Conservation (phyloP, 2,888 invertebrate species). For the Venusia cambrica region DNA sequence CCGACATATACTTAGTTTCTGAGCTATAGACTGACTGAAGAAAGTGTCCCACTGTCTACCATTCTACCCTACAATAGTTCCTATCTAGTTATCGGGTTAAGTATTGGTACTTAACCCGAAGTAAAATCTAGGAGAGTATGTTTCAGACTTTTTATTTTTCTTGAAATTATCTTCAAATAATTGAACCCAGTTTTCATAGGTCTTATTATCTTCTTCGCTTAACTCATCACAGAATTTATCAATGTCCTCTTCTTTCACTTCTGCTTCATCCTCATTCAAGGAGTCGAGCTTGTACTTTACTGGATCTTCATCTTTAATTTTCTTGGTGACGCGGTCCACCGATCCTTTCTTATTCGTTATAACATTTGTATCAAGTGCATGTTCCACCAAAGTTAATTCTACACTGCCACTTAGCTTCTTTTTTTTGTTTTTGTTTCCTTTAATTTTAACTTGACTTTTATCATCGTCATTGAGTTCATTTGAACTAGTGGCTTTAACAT, state of each 20-base stretch:
- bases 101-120: too few relatives aligned
- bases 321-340: conserved; percentile 27
- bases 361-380: conserved; percentile 9
- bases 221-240: conserved; percentile 69
- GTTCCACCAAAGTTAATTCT: not conserved
- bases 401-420: not conserved
- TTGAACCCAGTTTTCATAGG: conserved; percentile 67
- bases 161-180: conserved; percentile 63
- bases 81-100: too few relatives aligned
- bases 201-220: conserved; percentile 61
- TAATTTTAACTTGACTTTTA: not conserved
- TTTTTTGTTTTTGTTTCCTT: conserved; percentile 6
- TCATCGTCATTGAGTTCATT: not conserved
- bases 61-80: too few relatives aligned
- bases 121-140: too few relatives aligned
- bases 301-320: conserved; percentile 37
- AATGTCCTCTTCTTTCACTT: conserved; percentile 67
- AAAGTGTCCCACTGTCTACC: too few relatives aligned
- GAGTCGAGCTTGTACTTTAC: conserved; percentile 8
- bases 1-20: too few relatives aligned
- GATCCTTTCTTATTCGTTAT: conserved; percentile 30
- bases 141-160: conserved; percentile 46
- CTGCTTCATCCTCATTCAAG: conserved; percentile 48
- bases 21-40: too few relatives aligned
- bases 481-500: not conserved